A percentile compares a stretch with the other conserved stretches of the same genome.
These are phyloP conservation scores for Gymnosoma rotundatum DNA, from an alignment of 2,888 invertebrate species.

Conservation along the genomic window DNA sequence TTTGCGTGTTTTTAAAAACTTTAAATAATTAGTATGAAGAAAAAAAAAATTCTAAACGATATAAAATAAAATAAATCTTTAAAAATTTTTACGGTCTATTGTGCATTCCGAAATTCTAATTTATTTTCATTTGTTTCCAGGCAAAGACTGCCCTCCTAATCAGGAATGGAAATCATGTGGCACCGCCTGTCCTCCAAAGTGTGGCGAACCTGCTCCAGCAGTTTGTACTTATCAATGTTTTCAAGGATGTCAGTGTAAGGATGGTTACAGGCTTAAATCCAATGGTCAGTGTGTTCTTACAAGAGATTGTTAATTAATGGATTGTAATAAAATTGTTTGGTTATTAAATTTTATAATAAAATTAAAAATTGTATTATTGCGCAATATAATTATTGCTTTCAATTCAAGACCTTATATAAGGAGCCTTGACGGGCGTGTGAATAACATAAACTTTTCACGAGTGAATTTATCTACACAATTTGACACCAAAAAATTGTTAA, in stretches of 20 bases:
- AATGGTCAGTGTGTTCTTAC: conserved; percentile 50
- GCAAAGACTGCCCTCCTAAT: conserved; percentile 37
- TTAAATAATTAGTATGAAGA: too few relatives aligned
- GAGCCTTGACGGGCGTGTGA: too few relatives aligned
- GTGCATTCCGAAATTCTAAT: neutral
- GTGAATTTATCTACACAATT: too few relatives aligned
- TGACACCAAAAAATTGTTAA: too few relatives aligned
- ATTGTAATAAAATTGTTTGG: neutral
- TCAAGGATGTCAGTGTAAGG: conserved; percentile 62
- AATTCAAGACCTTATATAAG: too few relatives aligned
- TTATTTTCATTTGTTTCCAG: conserved; percentile 1
- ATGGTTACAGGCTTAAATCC: conserved; percentile 38
- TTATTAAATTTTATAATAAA: neutral
- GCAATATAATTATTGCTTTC: too few relatives aligned
- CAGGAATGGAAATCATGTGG: conserved; percentile 60
- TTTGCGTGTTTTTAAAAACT: too few relatives aligned
- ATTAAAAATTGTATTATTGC: too few relatives aligned
- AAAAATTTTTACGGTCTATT: neutral
- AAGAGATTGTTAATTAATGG: conserved; percentile 43
- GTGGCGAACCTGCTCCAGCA: conserved; percentile 14
- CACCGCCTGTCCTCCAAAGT: conserved; percentile 56
- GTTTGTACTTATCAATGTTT: conserved; percentile 61
- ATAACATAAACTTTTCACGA: too few relatives aligned
- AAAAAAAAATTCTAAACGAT: too few relatives aligned
- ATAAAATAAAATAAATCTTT: neutral